Evolutionary conservation across 2,797 vertebrate genomes (phyloP), one percentile per base, ranked within the genome.

Genomic region (Sebastes diaconus): DNA sequence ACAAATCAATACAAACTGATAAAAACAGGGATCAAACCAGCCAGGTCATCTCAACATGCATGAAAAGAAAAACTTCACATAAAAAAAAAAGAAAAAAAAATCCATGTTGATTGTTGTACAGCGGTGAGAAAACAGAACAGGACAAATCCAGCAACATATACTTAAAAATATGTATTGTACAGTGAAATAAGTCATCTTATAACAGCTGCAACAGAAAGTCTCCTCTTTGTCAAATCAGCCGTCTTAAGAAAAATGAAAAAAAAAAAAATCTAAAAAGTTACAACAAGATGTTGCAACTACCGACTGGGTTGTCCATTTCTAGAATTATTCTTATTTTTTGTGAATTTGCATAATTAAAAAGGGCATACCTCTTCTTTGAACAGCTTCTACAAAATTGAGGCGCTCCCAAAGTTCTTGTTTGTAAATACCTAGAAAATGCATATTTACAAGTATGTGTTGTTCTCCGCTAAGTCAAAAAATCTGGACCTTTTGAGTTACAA

Each of bases 11-110:
- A 96, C 95, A 96, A 92, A 93, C 95, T 93, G 94, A 95, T 94
- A 94, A 91, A 92, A 94, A 92, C 77, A 90, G 92, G 88, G 87
- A 93, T 90, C 89, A 84, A 93, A 92, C 92, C 94, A 96, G 96
- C 94, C 95, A 94, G 95, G 94, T 96, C 95, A 97, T 95, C 94
- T 95, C 95, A 96, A 97, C 97, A 97, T 98, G 97, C 97, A 97
- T 93, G 95, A 96, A 96, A 96, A 92, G 20, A 84, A 86, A 87
- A 87, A 84, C 78, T 94, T 96, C 96, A 97, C 96, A 89, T 82
- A 84, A 90, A 81, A 79, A 67, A 22, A 42, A 54, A 3, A 77
- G 87, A 4, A 8, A 52, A n/a, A 78, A 89, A 76, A 88, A 90
- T 95, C 95, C 36, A 70, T 80, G 87, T 87, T 86, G 92, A 97